Base-by-base conservation (phyloP, 2,113 vertebrate genomes). In the Colinus virginianus region DNA sequence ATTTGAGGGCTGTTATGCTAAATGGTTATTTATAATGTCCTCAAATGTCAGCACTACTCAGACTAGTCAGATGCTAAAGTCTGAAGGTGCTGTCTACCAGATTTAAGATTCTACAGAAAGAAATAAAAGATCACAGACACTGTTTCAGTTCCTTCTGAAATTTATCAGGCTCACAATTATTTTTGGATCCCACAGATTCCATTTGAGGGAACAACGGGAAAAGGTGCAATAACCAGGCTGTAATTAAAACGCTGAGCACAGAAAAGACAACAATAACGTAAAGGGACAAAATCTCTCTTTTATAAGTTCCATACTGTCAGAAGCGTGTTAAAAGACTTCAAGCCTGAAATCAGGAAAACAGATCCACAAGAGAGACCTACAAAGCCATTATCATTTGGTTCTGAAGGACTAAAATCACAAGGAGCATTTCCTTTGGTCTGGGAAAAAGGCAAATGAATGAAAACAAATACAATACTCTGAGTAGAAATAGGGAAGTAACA, bases 181-280 rank as follows among this genome's bases (percentile, higher is more conserved):
- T 92, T 93, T 94, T 94, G 43, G 19, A 30, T 94, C 67, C 89
- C 32, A 66, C 64, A 78, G 92, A 81, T 80, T 93, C 90, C 43
- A 77, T 87, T 96, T 82, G 46, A 34, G 38, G 62, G 59, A 89
- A 67, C 45, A 85, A 82, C 23, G 72, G 58, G 21, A 66, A 82
- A 87, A 93, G 9, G 1, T 0, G 28, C 43, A 87, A 69, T 90
- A 94, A 84, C 16, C 17, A 62, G 32, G 59, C n/a, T 56, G 40
- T 80, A 92, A 96, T 95, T 96, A 94, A 94, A 92, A 96, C 78
- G 19, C 30, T 82, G 34, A 30, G 13, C 69, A 28, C 25, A 82
- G 5, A 84, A 72, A 91, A 79, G 76, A 26, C 14, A 64, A 32
- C 48, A 78, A 51, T 36, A 64, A 81, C 38, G 83, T 78, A 66